A percentile compares a stretch with the other conserved stretches of the same genome.
These are phyloP conservation scores for Dicrurus megarhynchus DNA, from an alignment of 2,113 vertebrate genomes.

Conservation along the genomic window DNA sequence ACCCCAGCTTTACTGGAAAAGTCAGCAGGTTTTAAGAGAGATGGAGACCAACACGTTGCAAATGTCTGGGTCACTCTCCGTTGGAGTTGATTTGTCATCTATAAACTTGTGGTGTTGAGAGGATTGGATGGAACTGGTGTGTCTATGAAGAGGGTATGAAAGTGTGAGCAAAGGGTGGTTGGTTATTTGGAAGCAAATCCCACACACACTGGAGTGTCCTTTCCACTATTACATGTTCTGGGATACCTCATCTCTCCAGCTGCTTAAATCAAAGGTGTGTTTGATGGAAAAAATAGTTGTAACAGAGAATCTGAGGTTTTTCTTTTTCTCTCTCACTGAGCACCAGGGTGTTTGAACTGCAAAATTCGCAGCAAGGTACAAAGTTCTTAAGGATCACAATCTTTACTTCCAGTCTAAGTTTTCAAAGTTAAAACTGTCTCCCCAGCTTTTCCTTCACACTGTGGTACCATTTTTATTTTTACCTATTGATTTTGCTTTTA, in stretches of 20 bases:
- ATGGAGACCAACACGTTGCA: fast-evolving
- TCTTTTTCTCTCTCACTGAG: background rate
- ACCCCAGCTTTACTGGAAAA: background rate
- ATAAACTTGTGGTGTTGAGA: background rate
- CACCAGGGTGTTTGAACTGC: background rate
- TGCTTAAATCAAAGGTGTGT: background rate
- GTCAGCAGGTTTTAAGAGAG: background rate
- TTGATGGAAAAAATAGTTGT: background rate
- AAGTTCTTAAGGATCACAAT: background rate
- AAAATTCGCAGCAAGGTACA: background rate
- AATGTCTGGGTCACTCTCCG: background rate
- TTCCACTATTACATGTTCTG: background rate
- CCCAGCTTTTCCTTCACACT: background rate
- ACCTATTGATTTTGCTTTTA: background rate
- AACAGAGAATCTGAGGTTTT: background rate
- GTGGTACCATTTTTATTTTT: background rate
- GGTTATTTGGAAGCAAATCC: background rate
- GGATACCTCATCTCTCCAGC: background rate
- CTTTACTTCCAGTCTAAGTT: background rate
- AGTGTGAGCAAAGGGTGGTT: background rate
- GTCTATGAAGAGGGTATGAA: background rate
- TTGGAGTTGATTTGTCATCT: background rate
- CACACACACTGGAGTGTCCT: background rate
- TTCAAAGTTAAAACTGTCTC: background rate
- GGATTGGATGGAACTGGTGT: background rate